Conservation (phyloP, 1,140 invertebrate genomes). For the Bombus haemorrhoidalis region DNA sequence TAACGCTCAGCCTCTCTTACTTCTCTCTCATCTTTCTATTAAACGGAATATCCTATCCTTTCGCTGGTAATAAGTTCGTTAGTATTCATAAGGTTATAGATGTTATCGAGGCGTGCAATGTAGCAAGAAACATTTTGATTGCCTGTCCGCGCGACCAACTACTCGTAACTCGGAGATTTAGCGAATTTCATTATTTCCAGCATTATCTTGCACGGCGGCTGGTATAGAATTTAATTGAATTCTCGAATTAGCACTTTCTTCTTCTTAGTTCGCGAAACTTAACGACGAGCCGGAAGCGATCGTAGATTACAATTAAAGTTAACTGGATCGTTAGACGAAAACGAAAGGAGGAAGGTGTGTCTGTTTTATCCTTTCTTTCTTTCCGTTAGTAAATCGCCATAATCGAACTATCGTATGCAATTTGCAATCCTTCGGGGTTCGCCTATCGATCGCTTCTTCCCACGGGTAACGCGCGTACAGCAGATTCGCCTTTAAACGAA, state of each 20-base stretch:
- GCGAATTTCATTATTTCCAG: slow-evolving; percentile 14
- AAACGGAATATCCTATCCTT: background rate
- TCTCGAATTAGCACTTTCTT: slow-evolving; percentile 40
- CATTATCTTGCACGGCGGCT: slow-evolving; percentile 1
- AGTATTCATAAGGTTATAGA: slow-evolving; percentile 21
- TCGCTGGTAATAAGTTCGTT: slow-evolving; percentile 18
- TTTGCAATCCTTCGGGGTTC: slow-evolving; percentile 2
- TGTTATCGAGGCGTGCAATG: slow-evolving; percentile 13
- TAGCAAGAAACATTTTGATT: slow-evolving; percentile 11
- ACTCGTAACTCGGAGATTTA: slow-evolving; percentile 1
- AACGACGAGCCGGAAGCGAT: slow-evolving; percentile 14
- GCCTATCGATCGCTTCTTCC: slow-evolving; percentile 31
- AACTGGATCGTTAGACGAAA: background rate
- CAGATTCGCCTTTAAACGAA: slow-evolving; percentile 41
- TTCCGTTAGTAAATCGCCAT: background rate
- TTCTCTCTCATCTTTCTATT: background rate
- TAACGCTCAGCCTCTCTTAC: slow-evolving; percentile 56
- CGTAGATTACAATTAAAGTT: background rate
- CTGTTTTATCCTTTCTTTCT: too few relatives aligned
- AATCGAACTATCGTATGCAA: background rate
- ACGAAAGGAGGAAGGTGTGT: slow-evolving; percentile 1
- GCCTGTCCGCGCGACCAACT: background rate
- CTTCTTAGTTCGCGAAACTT: slow-evolving; percentile 6
- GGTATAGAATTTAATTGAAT: slow-evolving; percentile 30
- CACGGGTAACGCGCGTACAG: background rate